These are phyloP conservation scores for Thecophora atra DNA, from an alignment of 2,888 invertebrate species.

Conservation along the genomic window DNA sequence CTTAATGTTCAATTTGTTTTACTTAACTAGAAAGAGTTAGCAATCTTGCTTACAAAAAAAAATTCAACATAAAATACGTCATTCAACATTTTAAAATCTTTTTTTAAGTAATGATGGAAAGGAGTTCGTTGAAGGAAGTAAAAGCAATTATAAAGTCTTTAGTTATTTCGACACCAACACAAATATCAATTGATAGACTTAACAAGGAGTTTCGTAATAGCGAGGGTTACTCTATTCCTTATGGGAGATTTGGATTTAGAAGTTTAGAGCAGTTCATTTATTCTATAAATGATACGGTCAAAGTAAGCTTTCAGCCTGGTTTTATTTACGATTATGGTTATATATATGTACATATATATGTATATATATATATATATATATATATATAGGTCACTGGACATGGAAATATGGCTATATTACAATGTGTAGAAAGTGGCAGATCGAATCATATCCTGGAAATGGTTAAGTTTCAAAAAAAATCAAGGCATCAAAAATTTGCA, in stretches of 20 bases:
- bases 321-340: not conserved
- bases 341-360: not conserved
- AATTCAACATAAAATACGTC: too few species aligned
- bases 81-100: too few species aligned
- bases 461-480: constrained; percentile 54
- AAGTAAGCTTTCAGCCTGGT: constrained; percentile 47
- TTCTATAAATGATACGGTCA: constrained; percentile 55
- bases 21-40: too few species aligned
- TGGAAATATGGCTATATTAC: constrained; percentile 52
- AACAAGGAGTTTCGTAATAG: constrained; percentile 51
- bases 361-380: not conserved
- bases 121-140: constrained; percentile 49
- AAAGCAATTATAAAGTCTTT: constrained; percentile 57
- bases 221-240: constrained; percentile 55
- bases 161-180: constrained; percentile 53
- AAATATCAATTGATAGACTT: constrained; percentile 51
- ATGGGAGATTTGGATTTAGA: constrained; percentile 50
- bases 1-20: too few species aligned
- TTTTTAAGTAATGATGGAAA: constrained; percentile 48
- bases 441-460: constrained; percentile 55
- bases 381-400: constrained; percentile 50
- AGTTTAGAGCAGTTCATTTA: constrained; percentile 54
- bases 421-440: constrained; percentile 47
- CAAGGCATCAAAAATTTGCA: constrained; percentile 27
- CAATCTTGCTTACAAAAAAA: too few species aligned